Evolutionary conservation across 2,113 vertebrate genomes (phyloP).

Genomic region (Psittacus erithacus): DNA sequence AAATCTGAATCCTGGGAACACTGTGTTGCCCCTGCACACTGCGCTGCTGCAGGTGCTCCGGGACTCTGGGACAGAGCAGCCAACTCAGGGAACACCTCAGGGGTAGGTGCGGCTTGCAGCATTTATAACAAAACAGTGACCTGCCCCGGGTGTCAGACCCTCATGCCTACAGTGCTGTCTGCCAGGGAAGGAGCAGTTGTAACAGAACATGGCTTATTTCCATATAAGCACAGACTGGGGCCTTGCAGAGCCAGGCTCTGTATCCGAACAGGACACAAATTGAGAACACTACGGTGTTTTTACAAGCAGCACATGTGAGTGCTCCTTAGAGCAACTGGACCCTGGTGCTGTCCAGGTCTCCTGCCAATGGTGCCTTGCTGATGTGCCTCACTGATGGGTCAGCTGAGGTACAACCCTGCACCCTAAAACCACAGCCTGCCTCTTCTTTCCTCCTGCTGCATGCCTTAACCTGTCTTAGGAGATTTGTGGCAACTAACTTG

Average conservation of each 20-base stretch:
- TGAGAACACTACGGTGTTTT: accelerated
- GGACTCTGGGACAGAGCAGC: neutral
- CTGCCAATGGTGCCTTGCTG: conserved; percentile 11
- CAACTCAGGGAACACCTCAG: neutral
- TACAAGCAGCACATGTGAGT: neutral
- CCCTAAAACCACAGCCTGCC: neutral
- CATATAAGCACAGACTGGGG: neutral
- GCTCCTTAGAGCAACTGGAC: neutral
- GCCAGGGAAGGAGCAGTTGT: neutral
- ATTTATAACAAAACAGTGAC: neutral
- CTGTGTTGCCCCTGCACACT: neutral
- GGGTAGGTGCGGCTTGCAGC: neutral
- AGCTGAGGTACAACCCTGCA: neutral
- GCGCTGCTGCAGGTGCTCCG: neutral
- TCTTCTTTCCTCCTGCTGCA: accelerated
- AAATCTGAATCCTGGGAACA: neutral
- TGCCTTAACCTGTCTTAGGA: conserved; percentile 15
- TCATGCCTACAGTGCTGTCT: neutral
- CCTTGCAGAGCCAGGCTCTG: neutral
- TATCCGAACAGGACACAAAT: neutral
- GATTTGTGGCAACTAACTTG: neutral
- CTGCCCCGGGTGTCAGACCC: neutral
- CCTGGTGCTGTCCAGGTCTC: neutral
- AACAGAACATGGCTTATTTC: neutral
- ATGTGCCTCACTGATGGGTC: neutral